These are phyloP conservation scores for Nephrotoma flavescens DNA, from an alignment of 2,888 invertebrate species.

Conservation along the genomic window DNA sequence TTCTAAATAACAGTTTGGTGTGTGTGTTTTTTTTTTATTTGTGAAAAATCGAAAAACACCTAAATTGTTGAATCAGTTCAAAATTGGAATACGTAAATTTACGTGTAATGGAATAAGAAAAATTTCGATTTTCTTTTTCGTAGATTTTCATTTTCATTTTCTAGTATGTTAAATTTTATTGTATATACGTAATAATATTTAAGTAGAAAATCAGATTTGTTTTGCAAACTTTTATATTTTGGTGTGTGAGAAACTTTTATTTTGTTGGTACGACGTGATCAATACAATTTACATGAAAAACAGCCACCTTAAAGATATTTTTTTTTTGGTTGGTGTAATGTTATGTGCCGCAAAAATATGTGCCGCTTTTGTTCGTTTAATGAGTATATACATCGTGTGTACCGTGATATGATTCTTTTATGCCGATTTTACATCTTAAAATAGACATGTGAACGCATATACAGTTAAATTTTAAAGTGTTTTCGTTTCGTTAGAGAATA, in stretches of 20 bases:
- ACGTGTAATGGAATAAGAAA: background rate
- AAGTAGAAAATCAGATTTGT: background rate
- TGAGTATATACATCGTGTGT: background rate
- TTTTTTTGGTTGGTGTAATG: background rate
- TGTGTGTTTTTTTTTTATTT: background rate
- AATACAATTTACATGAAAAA: background rate
- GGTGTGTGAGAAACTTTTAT: background rate
- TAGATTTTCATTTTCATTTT: slow-evolving; percentile 7
- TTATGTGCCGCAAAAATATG: background rate
- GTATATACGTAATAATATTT: background rate
- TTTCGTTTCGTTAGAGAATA: too few relatives aligned
- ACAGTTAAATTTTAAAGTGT: too few relatives aligned
- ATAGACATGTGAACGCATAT: too few relatives aligned
- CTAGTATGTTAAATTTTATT: background rate
- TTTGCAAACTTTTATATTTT: background rate
- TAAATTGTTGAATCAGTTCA: background rate
- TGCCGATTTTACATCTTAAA: too few relatives aligned
- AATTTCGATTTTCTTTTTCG: background rate
- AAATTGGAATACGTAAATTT: background rate
- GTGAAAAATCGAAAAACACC: background rate
- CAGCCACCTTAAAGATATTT: background rate
- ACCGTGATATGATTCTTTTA: too few relatives aligned
- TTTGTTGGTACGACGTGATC: background rate
- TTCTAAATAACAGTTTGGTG: background rate
- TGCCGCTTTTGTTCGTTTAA: background rate